A percentile compares a stretch with the other conserved stretches of the same genome.
phyloP scores from a whole-genome alignment of 2,797 vertebrate species.

The Threskiornis aethiopicus region DNA sequence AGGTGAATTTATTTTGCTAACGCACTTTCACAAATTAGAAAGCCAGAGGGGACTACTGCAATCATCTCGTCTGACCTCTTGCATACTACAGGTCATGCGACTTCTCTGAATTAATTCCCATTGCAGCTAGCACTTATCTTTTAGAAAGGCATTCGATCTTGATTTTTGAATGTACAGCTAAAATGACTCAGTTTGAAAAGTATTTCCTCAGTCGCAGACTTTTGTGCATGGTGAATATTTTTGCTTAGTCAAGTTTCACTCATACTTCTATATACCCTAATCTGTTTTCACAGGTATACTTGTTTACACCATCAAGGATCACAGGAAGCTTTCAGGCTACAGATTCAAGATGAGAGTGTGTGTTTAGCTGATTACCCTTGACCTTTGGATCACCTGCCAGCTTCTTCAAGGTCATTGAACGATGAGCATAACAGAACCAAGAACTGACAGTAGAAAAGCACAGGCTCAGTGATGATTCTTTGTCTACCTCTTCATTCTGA shows the following conservation, averaged over 20 bases:
- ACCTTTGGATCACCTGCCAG: neutral
- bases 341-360: neutral
- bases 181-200: neutral
- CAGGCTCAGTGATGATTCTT: neutral
- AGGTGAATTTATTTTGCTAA: neutral
- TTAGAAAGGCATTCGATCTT: neutral
- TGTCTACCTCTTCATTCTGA: neutral
- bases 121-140: neutral
- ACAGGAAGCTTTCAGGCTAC: neutral
- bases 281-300: neutral
- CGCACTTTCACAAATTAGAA: neutral
- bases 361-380: neutral
- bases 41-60: neutral
- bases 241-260: neutral
- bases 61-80: neutral
- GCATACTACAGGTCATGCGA: neutral
- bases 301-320: neutral
- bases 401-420: neutral
- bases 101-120: constrained; percentile 6
- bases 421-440: neutral
- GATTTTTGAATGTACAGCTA: neutral
- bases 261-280: neutral
- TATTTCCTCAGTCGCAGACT: neutral
- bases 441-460: neutral
- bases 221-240: neutral